These are phyloP conservation scores for Cardiocondyla obscurior DNA, from an alignment of 1,140 invertebrate species.

Conservation along the genomic window DNA sequence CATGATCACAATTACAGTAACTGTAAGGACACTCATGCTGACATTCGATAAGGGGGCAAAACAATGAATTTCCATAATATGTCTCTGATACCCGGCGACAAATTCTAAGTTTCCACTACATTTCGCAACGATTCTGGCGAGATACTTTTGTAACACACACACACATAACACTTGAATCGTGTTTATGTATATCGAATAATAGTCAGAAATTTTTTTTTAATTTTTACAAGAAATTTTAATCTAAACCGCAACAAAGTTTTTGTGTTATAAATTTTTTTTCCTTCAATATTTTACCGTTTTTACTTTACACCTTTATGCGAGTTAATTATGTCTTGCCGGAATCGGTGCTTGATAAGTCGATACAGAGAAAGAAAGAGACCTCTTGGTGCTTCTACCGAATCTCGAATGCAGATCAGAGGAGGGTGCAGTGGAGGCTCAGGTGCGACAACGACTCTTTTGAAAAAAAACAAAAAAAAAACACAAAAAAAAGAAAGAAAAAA, in stretches of 20 bases:
- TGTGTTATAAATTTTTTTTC: background rate
- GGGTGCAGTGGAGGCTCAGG: slow-evolving; percentile 73
- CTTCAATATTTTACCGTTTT: background rate
- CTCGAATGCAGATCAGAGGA: slow-evolving; percentile 73
- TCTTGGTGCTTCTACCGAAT: slow-evolving; percentile 74
- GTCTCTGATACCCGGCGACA: slow-evolving; percentile 70
- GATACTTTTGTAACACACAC: background rate
- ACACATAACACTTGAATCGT: background rate
- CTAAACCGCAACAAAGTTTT: background rate
- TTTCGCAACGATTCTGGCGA: slow-evolving; percentile 59
- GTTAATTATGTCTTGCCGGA: slow-evolving; percentile 27
- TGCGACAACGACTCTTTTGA: slow-evolving; percentile 56
- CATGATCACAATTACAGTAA: slow-evolving; percentile 66
- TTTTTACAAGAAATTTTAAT: background rate
- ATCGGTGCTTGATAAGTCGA: slow-evolving; percentile 47
- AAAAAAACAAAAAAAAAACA: slow-evolving; percentile 33
- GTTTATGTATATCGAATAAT: background rate
- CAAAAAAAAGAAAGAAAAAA: slow-evolving; percentile 51
- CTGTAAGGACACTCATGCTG: slow-evolving; percentile 69
- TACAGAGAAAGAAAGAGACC: slow-evolving; percentile 64
- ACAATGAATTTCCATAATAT: slow-evolving; percentile 79
- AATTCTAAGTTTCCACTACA: slow-evolving; percentile 71
- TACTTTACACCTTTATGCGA: background rate
- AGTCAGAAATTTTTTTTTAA: background rate
- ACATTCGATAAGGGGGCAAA: slow-evolving; percentile 68